Evolutionary conservation across 2,888 invertebrate genomes (phyloP), one percentile per base, ranked within the genome.

Genomic region (Mythimna impura): DNA sequence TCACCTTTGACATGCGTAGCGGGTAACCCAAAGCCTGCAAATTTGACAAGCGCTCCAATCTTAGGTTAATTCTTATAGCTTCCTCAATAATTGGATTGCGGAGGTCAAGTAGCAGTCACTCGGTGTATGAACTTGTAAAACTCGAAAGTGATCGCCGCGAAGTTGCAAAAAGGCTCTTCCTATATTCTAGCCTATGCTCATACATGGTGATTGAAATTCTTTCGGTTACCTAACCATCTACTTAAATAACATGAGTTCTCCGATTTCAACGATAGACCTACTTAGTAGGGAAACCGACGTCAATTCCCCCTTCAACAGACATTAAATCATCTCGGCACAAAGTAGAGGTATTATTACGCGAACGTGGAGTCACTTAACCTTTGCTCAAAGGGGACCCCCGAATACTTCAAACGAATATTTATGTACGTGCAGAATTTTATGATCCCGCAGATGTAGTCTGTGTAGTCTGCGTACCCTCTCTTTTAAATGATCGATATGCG

Each of bases 401-500:
- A 66, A 81, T 73, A 72, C 70, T 84, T 71, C 66, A 80, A 80
- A 80, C 69, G 75, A 83, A 86, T 83, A 85, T 84, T 82, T 81
- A 78, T 80, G 57, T 66, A 67, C 80, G 71, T 60, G 62, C 52
- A 76, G 70, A 63, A 74, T 80, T 81, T 81, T 84, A 79, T 67
- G 76, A 84, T 73, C 81, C 65, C 82, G 61, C 86, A 78, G 86
- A 81, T 76, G 79, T 70, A 73, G 64, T 77, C 61, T 71, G 77
- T 76, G 81, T 72, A 73, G 64, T 81, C 61, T 71, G 77, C 65
- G 77, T 72, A 74, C 78, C 75, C 86, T 77, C 76, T 81, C 73
- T 78, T 82, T 78, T 70, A 83, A 83, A 83, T 87, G 86, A 86
- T 87, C 86, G 82, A 85, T 86, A 87, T 82, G 84, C 86, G 87